A percentile compares a stretch with the other conserved stretches of the same genome.
Conservation (phyloP, 1,140 invertebrate genomes). For the Doryteuthis pealeii region DNA sequence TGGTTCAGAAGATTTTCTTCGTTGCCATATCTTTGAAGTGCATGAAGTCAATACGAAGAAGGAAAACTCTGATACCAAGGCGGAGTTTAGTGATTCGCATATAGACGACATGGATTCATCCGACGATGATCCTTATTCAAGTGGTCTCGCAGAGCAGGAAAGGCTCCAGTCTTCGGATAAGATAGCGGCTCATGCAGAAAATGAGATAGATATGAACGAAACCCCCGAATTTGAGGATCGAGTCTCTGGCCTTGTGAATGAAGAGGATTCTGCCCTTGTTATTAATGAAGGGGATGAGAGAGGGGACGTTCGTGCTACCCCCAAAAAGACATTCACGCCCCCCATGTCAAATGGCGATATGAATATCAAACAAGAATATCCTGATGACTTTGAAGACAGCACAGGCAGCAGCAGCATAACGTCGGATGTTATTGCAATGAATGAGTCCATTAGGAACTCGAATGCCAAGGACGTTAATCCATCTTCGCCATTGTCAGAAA, state of each 20-base stretch:
- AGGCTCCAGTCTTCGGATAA: background rate
- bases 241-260: background rate
- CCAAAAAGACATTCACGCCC: background rate
- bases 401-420: background rate
- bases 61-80: background rate
- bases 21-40: slow-evolving; percentile 32
- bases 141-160: background rate
- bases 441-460: background rate
- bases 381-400: slow-evolving; percentile 8
- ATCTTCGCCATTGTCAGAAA: background rate
- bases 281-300: background rate
- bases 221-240: background rate
- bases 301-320: background rate
- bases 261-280: background rate
- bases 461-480: background rate
- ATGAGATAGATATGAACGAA: background rate
- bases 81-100: background rate
- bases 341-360: background rate
- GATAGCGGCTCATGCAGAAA: background rate
- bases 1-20: slow-evolving; percentile 31
- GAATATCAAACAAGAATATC: slow-evolving; percentile 4
- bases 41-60: slow-evolving; percentile 30
- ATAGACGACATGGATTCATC: background rate
- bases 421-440: background rate
- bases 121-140: background rate